These are phyloP conservation scores for Ostrea edulis DNA, from an alignment of 1,140 invertebrate genomes.

Conservation along the genomic window DNA sequence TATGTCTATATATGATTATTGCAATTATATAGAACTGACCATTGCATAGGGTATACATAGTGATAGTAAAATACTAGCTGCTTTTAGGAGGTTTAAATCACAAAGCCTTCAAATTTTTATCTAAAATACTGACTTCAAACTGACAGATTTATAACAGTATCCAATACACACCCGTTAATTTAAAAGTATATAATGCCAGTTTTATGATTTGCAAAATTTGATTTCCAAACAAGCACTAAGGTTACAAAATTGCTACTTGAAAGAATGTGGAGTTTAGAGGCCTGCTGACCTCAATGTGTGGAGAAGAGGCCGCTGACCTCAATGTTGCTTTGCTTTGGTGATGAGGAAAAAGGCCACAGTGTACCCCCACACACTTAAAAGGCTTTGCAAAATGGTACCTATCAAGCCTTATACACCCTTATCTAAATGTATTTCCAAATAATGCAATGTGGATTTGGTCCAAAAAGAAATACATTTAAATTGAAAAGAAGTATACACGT, in stretches of 20 bases:
- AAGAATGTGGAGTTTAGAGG: not conserved
- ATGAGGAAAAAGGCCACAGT: not conserved
- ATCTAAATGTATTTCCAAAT: not conserved
- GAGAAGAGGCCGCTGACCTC: not conserved
- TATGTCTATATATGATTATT: not conserved
- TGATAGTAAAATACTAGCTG: no score
- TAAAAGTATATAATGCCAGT: not conserved
- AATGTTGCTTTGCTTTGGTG: not conserved
- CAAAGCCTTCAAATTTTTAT: not conserved
- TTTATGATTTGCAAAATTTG: slow-evolving; percentile 18
- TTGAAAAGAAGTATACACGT: not conserved
- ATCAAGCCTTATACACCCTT: not conserved
- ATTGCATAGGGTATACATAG: not conserved
- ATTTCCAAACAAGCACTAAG: slow-evolving; percentile 1
- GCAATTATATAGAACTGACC: not conserved
- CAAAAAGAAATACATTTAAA: slow-evolving; percentile 19
- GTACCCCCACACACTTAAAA: not conserved
- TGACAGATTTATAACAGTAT: not conserved
- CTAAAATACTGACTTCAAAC: not conserved
- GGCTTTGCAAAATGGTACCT: not conserved
- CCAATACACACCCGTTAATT: not conserved
- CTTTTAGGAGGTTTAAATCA: not conserved
- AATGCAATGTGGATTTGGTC: not conserved
- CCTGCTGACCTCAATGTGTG: not conserved
- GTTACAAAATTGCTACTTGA: not conserved